These are phyloP conservation scores for Ophioninae sp. DNA, from an alignment of 2,888 invertebrate genomes.

Conservation along the genomic window DNA sequence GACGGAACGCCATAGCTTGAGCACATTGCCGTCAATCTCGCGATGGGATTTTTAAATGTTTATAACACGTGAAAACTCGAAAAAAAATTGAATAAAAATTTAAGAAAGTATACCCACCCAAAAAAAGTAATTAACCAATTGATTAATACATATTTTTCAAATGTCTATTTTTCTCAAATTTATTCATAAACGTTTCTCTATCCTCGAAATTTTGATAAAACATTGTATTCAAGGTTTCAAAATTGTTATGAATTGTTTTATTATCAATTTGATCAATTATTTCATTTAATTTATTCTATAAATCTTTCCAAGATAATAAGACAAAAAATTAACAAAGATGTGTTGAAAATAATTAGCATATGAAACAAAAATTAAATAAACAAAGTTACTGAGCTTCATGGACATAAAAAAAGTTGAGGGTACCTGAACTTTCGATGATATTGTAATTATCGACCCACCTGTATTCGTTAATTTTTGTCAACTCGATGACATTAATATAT, in stretches of 20 bases:
- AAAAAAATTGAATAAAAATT: background rate
- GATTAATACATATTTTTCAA: too few species aligned
- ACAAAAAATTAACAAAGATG: background rate
- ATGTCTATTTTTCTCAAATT: background rate
- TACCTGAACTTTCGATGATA: background rate
- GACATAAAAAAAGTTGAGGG: background rate
- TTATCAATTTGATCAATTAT: too few species aligned
- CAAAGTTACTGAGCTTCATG: background rate
- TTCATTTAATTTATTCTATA: too few species aligned
- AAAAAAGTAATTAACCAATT: too few species aligned
- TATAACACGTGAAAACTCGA: background rate
- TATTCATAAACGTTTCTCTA: background rate
- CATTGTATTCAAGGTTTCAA: too few species aligned
- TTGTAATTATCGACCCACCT: background rate
- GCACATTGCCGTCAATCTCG: slow-evolving; percentile 37
- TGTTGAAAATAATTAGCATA: background rate
- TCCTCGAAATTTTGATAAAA: background rate
- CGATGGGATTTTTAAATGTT: slow-evolving; percentile 2
- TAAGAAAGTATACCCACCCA: background rate
- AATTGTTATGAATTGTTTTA: too few species aligned
- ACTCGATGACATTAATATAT: background rate
- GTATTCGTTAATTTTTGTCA: background rate
- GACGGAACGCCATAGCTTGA: slow-evolving; percentile 23
- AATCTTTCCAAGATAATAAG: background rate
- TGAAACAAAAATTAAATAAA: background rate